A percentile compares a stretch with the other conserved stretches of the same genome.
phyloP scores from a whole-genome alignment of 2,888 invertebrate genomes.

The Caenorhabditis doughertyi region DNA sequence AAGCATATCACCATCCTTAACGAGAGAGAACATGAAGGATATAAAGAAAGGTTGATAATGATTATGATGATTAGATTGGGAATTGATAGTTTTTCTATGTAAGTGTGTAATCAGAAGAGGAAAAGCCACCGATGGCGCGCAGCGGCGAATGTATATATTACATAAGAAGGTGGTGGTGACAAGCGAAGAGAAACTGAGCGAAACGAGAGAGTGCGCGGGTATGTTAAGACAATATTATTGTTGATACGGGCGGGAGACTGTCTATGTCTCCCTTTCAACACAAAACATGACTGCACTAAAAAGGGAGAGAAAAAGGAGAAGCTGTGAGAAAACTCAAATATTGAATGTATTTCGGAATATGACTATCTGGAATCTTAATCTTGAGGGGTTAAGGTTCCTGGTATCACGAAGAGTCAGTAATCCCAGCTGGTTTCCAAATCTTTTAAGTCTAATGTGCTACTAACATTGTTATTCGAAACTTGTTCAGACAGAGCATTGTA shows the following conservation, averaged over 20 bases:
- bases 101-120: constrained; percentile 47
- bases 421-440: not conserved
- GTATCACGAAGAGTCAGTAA: no score
- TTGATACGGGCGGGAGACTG: constrained; percentile 52
- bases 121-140: constrained; percentile 44
- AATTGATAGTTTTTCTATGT: constrained; percentile 55
- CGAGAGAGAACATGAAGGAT: not conserved
- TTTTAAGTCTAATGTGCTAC: not conserved
- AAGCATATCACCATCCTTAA: not conserved
- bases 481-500: not conserved
- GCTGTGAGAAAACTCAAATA: not conserved
- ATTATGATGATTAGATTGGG: constrained; percentile 44
- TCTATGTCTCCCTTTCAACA: constrained; percentile 26
- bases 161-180: constrained; percentile 60
- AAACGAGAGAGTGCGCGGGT: constrained; percentile 55
- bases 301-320: not conserved
- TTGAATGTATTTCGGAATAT: no score
- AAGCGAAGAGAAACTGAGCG: constrained; percentile 43
- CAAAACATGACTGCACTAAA: constrained; percentile 51
- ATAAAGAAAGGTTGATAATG: constrained; percentile 9
- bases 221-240: constrained; percentile 63
- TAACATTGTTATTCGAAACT: not conserved
- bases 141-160: constrained; percentile 58
- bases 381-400: no score
- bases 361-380: no score